These are phyloP conservation scores for Uropsilus gracilis DNA, from an alignment of 2,113 vertebrate genomes.

Conservation along the genomic window DNA sequence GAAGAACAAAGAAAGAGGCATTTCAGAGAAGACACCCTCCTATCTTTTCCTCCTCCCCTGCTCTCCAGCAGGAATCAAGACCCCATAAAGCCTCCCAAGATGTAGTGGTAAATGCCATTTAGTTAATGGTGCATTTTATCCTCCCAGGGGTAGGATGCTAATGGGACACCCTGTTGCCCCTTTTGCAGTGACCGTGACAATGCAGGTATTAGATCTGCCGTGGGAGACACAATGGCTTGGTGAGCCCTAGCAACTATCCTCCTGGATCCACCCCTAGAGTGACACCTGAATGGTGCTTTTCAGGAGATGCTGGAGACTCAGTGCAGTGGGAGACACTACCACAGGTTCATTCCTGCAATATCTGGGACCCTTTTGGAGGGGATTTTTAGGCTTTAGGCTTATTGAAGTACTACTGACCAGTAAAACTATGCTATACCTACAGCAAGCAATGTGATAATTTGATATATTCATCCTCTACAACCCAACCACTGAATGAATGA, in stretches of 20 bases:
- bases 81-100: neutral
- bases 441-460: neutral
- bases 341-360: neutral
- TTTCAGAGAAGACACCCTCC: slow-evolving; percentile 43
- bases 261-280: neutral
- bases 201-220: neutral
- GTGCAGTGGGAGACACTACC: rapidly evolving
- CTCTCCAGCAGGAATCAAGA: slow-evolving; percentile 55
- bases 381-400: neutral
- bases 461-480: neutral
- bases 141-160: neutral
- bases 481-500: neutral
- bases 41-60: slow-evolving; percentile 33
- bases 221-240: neutral
- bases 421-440: neutral
- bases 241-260: neutral
- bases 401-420: neutral
- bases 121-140: neutral
- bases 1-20: slow-evolving; percentile 79
- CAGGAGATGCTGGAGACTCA: neutral
- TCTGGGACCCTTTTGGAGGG: neutral
- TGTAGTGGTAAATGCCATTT: neutral
- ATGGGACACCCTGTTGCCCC: neutral
- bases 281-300: neutral
- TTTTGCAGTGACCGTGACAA: neutral